Evolutionary conservation across 2,113 vertebrate genomes (phyloP), one percentile per base, ranked within the genome.

Genomic region (Malurus melanocephalus): DNA sequence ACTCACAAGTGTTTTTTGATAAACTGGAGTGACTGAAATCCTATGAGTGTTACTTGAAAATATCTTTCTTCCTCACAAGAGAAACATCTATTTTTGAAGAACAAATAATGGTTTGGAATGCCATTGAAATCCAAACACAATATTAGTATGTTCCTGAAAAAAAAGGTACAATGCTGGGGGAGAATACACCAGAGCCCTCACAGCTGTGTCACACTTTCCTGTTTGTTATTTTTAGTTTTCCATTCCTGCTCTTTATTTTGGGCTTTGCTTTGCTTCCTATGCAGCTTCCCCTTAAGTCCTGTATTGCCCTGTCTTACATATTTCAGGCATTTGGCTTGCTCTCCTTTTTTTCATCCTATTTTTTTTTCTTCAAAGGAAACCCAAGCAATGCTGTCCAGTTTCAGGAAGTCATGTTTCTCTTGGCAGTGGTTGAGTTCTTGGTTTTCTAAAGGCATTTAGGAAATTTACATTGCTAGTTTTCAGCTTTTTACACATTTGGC

Each of bases 181-280:
- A 96, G 95, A 97, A 96, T 93, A 88, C 64, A 53, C 81, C 87
- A 93, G 91, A 96, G 87, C 61, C 66, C 75, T 89, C 81, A 91
- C 96, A 97, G 93, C 96, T 97, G 95, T 91, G 90, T 74, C 89
- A 96, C 73, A 93, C 92, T 96, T 98, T 98, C 97, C 97, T 95
- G 95, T 46, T 66, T 77, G 90, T 89, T 98, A 98, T 98, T 98
- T 98, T 98, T 98, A 98, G 97, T 79, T 92, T 94, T 94, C 97
- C 95, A 97, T 98, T 98, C 96, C 95, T 62, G 95, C 93, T 92
- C 97, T 97, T 98, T 98, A 98, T 98, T 98, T 97, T 97, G 88
- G 95, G 96, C 95, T 95, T 97, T 96, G 94, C 95, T 94, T 93
- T 56, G 64, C 96, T 98, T 98, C 98, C 97, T 97, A 91, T 96